A percentile compares a stretch with the other conserved stretches of the same genome.
Conservation (phyloP, 2,797 vertebrate species). For the Fundulus diaphanus region DNA sequence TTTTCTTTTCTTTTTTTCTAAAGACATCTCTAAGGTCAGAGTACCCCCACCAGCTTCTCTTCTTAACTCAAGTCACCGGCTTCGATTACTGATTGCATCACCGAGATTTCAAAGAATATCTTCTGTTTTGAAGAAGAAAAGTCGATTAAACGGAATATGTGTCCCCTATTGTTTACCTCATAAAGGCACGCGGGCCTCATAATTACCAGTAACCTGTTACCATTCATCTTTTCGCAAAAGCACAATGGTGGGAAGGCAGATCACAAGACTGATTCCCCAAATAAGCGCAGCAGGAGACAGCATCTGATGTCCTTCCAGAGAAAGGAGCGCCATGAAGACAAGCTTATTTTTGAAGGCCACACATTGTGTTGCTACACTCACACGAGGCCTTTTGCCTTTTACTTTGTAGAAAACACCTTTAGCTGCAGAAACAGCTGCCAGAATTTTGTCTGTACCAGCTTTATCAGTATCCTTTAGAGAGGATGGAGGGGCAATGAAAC, state of each 20-base stretch:
- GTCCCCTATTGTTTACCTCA: conserved; percentile 2
- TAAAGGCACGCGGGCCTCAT: conserved; percentile 45
- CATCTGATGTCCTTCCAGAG: conserved; percentile 68
- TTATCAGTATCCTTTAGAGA: background rate
- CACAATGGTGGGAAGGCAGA: conserved; percentile 73
- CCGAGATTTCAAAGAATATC: background rate
- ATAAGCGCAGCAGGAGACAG: conserved; percentile 73
- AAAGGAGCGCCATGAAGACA: conserved; percentile 53
- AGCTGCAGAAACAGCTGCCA: too few relatives aligned
- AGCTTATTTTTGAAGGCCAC: conserved; percentile 71
- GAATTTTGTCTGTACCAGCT: too few relatives aligned
- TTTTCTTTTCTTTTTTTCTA: conserved; percentile 13
- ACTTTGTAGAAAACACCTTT: too few relatives aligned
- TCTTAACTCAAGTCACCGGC: conserved; percentile 23
- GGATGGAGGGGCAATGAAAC: background rate
- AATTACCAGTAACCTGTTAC: conserved; percentile 59
- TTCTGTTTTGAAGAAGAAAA: background rate
- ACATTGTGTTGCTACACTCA: conserved; percentile 76
- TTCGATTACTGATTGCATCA: conserved; percentile 38
- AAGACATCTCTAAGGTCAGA: conserved; percentile 39
- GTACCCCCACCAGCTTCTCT: conserved; percentile 45
- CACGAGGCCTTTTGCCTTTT: too few relatives aligned
- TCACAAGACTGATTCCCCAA: conserved; percentile 70
- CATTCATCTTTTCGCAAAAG: conserved; percentile 59
- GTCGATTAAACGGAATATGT: conserved; percentile 28